These are phyloP conservation scores for Drosophila macrospina DNA, from an alignment of 2,888 invertebrate genomes.

Conservation along the genomic window DNA sequence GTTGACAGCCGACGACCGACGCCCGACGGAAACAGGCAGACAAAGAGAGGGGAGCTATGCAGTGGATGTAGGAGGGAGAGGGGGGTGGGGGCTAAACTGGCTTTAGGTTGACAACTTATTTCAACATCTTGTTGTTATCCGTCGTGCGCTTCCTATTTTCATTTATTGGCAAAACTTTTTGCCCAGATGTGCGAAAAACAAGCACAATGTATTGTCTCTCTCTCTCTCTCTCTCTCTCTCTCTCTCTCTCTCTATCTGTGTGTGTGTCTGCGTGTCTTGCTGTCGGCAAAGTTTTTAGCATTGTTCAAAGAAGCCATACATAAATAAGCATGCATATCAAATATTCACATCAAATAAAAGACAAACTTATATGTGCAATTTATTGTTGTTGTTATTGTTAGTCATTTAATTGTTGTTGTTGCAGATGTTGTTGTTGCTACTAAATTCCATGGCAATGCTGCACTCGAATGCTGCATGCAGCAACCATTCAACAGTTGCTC, in stretches of 20 bases:
- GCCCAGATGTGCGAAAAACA: conserved; percentile 62
- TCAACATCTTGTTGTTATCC: conserved; percentile 74
- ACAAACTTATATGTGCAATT: conserved; percentile 1
- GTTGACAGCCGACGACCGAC: conserved; percentile 45
- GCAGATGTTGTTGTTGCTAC: not conserved
- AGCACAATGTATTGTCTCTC: conserved; percentile 34
- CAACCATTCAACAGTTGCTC: conserved; percentile 20
- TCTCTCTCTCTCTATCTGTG: not conserved
- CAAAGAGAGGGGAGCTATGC: not conserved
- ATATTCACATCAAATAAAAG: conserved; percentile 10
- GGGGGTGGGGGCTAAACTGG: conserved; percentile 16
- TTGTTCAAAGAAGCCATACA: conserved; percentile 56
- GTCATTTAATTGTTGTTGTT: not conserved
- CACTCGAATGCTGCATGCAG: conserved; percentile 12
- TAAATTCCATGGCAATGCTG: conserved; percentile 38
- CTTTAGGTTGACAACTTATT: conserved; percentile 77
- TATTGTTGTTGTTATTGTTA: conserved; percentile 13
- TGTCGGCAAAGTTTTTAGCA: conserved; percentile 68
- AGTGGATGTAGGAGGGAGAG: not conserved
- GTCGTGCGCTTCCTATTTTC: conserved; percentile 70
- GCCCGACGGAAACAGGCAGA: conserved; percentile 46
- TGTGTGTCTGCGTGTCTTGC: conserved; percentile 45
- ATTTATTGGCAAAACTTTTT: conserved; percentile 79
- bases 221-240: not conserved
- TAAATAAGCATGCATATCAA: conserved; percentile 51